Base-by-base conservation (phyloP, 35 echinoderm and acorn worm species). In the Anneissia japonica region DNA sequence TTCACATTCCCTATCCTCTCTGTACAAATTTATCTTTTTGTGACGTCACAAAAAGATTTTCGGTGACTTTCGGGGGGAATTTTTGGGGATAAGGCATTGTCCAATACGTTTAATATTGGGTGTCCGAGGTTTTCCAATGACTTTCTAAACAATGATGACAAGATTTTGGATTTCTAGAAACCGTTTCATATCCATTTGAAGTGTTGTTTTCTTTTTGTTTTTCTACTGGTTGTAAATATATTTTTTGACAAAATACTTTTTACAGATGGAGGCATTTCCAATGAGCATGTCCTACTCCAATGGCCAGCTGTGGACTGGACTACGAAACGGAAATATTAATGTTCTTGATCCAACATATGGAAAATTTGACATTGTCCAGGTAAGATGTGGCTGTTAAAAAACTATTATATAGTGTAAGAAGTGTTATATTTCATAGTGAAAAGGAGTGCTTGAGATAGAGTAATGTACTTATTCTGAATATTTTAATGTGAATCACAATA, bases 221-320 rank as follows among this genome's bases (percentile, higher is more conserved):
- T 64, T 13, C 51, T 64, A n/a, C 12, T 13, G n/a, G 12, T 13
- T 13, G 12, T 13, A 64, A 64, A 43, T 31, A 13, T 40, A 39
- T 10, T 43, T 36, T 82, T 1, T 77, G 34, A 41, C 37, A 32
- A 32, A 16, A 19, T 26, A 4, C 38, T 46, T 83, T 75, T 74
- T 82, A 75, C 81, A 98, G 95, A 88, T 93, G 39, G 80, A 94
- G 6, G 91, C 83, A 56, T 98, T 89, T 73, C 90, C 92, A 30
- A 93, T 98, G 95, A 91, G 88, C 33, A 85, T 98, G 77, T 98
- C 95, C 10, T 98, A 98, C 30, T 86, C 79, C 9, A 55, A 90
- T 21, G 85, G 88, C 36, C 95, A 98, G 39, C 82, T 98, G 19
- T 98, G 95, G 95, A 84, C 86, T 0, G 95, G 95, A 30, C 85